Evolutionary conservation across 2,888 invertebrate genomes (phyloP).

Genomic region (Diaphora mendica): DNA sequence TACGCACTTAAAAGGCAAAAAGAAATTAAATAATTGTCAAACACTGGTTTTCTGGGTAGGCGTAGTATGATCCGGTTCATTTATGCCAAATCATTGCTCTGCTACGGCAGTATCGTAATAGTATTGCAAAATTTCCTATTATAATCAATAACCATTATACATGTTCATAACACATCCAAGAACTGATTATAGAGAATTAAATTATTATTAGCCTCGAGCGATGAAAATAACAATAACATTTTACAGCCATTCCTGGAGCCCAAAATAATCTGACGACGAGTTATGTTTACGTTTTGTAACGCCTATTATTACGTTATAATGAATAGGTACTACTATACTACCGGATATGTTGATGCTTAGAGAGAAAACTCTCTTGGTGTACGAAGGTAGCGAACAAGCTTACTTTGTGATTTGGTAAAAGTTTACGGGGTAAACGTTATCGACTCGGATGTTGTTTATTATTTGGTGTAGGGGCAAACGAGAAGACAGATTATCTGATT

Average conservation of each 20-base stretch:
- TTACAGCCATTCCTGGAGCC: neutral
- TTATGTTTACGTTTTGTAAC: neutral
- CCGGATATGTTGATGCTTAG: neutral
- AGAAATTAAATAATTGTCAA: too few species aligned
- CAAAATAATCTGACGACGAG: neutral
- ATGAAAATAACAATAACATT: neutral
- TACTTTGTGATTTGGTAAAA: too few species aligned
- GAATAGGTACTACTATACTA: neutral
- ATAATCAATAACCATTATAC: neutral
- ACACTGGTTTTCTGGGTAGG: too few species aligned
- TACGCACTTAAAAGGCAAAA: too few species aligned
- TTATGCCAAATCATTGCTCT: neutral
- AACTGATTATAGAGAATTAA: neutral
- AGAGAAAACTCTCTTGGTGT: neutral
- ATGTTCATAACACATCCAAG: neutral
- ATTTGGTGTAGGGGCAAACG: too few species aligned
- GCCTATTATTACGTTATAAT: neutral
- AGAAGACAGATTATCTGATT: too few species aligned
- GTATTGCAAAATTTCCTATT: neutral
- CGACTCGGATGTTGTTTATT: too few species aligned
- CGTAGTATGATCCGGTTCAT: neutral
- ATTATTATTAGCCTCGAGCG: neutral
- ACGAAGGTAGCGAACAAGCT: too few species aligned
- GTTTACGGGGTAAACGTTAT: too few species aligned
- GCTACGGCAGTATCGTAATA: too few species aligned